These are phyloP conservation scores for Lathamus discolor DNA, from an alignment of 2,113 vertebrate species.

Conservation along the genomic window DNA sequence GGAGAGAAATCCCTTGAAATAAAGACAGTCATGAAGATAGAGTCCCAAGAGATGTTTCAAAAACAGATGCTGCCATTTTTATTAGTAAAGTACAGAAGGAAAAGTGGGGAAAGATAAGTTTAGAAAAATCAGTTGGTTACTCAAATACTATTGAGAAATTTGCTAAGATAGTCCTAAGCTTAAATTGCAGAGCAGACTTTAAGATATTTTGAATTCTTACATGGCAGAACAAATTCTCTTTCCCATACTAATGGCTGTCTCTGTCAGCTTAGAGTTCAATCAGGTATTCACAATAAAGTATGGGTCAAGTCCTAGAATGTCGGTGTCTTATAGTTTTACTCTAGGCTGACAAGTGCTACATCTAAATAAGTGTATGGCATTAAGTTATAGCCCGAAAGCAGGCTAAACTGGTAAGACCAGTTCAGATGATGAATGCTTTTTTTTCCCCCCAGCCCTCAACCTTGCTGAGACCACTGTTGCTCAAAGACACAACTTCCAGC, in stretches of 20 bases:
- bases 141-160: background rate
- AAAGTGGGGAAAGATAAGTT: background rate
- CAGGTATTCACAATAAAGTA: conserved; percentile 57
- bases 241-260: conserved; percentile 39
- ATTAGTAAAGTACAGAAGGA: background rate
- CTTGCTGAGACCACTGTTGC: background rate
- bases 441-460: background rate
- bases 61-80: conserved; percentile 31
- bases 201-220: conserved; percentile 46
- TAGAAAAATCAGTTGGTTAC: background rate
- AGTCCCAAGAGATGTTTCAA: background rate
- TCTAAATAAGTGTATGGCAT: conserved; percentile 59
- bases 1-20: background rate
- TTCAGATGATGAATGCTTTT: background rate
- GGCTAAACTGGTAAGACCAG: background rate
- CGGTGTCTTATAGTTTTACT: conserved; percentile 55
- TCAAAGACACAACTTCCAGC: background rate
- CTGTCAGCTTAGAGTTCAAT: conserved; percentile 57
- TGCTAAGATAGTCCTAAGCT: background rate
- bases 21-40: background rate
- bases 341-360: conserved; percentile 60
- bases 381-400: conserved; percentile 51
- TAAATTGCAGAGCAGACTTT: conserved; percentile 20
- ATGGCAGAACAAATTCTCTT: conserved; percentile 62
- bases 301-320: conserved; percentile 55